phyloP scores from a whole-genome alignment of 2,113 vertebrate species.

The Mugil cephalus region DNA sequence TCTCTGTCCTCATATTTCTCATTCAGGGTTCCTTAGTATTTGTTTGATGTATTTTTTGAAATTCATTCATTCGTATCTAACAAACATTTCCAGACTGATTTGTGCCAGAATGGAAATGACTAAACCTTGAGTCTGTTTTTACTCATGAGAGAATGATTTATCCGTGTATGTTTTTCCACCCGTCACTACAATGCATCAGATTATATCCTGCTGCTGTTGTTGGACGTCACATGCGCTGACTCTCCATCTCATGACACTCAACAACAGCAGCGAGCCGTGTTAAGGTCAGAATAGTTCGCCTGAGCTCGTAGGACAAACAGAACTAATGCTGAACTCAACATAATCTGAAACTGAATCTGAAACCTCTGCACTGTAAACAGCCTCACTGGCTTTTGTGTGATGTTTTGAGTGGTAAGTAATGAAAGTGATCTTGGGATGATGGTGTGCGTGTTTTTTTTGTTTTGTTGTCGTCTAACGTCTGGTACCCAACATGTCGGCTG shows the following conservation, averaged over 20 bases:
- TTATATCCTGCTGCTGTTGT: conserved; percentile 32
- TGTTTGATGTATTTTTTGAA: background rate
- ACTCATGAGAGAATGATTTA: background rate
- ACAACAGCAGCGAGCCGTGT: conserved; percentile 2
- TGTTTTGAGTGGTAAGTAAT: conserved; percentile 37
- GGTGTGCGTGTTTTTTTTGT: conserved; percentile 22
- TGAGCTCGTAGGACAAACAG: conserved; percentile 6
- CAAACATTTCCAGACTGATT: background rate
- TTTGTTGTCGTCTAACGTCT: background rate
- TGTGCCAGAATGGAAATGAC: conserved; percentile 6
- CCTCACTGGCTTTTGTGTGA: conserved; percentile 2
- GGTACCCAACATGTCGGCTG: background rate
- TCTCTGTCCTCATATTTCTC: background rate
- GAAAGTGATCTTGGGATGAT: conserved; percentile 16
- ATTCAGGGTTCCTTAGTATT: background rate
- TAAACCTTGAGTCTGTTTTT: background rate
- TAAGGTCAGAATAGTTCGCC: background rate
- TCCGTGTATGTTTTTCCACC: conserved; percentile 17
- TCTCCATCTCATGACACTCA: conserved; percentile 33
- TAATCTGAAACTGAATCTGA: background rate
- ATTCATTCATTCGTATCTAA: background rate
- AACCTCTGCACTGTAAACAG: background rate
- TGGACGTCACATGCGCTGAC: conserved; percentile 7
- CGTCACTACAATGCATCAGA: conserved; percentile 20
- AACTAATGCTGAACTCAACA: conserved; percentile 39